Conservation (phyloP, 2,888 invertebrate species). For the Drosophila colorata region DNA sequence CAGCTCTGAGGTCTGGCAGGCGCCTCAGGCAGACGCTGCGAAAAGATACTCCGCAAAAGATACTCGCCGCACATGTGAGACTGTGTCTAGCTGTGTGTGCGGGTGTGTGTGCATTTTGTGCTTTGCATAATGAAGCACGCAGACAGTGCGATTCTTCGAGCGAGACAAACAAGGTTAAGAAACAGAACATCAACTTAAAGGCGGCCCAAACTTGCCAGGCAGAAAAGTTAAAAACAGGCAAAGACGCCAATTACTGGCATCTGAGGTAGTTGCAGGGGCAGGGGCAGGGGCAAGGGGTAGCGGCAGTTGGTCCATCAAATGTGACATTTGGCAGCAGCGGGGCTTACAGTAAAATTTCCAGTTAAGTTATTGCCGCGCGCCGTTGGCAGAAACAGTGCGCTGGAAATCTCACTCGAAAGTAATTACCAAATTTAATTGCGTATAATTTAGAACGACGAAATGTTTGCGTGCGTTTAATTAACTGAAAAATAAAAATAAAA, state of each 20-base stretch:
- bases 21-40: constrained; percentile 6
- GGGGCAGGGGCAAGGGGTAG: not conserved
- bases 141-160: constrained; percentile 63
- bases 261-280: constrained; percentile 6
- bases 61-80: constrained; percentile 10
- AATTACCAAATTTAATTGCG: constrained; percentile 78
- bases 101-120: constrained; percentile 19
- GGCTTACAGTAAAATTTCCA: constrained; percentile 75
- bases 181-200: constrained; percentile 54
- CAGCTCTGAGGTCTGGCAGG: constrained; percentile 7
- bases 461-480: constrained; percentile 80
- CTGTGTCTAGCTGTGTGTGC: constrained; percentile 12
- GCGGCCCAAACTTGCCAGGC: constrained; percentile 28
- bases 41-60: constrained; percentile 5
- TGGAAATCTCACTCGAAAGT: constrained; percentile 68
- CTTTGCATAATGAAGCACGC: constrained; percentile 67
- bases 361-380: constrained; percentile 73
- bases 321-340: constrained; percentile 71
- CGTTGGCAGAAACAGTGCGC: constrained; percentile 26
- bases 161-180: constrained; percentile 61
- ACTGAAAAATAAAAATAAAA: constrained; percentile 72
- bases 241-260: constrained; percentile 39
- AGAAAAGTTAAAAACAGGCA: constrained; percentile 28
- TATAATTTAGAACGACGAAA: constrained; percentile 77
- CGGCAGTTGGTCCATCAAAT: constrained; percentile 58